phyloP scores from a whole-genome alignment of 2,797 vertebrate species.

The Bucorvus abyssinicus region DNA sequence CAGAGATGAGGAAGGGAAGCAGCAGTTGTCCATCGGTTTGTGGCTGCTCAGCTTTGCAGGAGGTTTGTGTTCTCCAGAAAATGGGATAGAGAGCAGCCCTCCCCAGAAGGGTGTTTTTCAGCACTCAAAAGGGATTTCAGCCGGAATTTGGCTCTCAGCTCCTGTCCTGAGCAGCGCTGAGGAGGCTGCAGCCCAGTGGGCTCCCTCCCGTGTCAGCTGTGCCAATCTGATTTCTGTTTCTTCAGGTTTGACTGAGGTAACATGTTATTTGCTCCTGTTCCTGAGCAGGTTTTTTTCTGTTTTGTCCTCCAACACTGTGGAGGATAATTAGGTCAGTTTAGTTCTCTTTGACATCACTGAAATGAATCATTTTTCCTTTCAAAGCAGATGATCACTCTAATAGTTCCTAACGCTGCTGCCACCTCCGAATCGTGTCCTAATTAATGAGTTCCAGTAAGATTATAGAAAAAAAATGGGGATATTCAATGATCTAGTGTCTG shows the following conservation, averaged over 20 bases:
- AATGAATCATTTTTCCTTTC: neutral
- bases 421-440: constrained; percentile 2
- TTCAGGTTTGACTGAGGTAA: neutral
- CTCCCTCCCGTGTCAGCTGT: neutral
- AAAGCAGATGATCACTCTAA: neutral
- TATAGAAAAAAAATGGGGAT: neutral
- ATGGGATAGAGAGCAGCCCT: neutral
- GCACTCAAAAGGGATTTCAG: neutral
- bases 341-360: constrained; percentile 1
- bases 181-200: neutral
- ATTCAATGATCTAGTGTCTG: constrained; percentile 5
- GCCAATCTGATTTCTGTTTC: neutral
- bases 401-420: neutral
- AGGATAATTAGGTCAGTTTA: constrained; percentile 7
- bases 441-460: constrained; percentile 22
- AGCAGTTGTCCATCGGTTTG: neutral
- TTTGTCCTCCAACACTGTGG: neutral
- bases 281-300: neutral
- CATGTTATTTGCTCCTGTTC: neutral
- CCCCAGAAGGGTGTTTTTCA: neutral
- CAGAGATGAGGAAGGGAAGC: neutral
- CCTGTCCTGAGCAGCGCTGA: neutral
- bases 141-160: neutral
- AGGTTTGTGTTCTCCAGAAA: neutral
- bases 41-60: neutral